Evolutionary conservation across 2,113 vertebrate species (phyloP), one percentile per base, ranked within the genome.

Genomic region (Cheirogaleus medius): DNA sequence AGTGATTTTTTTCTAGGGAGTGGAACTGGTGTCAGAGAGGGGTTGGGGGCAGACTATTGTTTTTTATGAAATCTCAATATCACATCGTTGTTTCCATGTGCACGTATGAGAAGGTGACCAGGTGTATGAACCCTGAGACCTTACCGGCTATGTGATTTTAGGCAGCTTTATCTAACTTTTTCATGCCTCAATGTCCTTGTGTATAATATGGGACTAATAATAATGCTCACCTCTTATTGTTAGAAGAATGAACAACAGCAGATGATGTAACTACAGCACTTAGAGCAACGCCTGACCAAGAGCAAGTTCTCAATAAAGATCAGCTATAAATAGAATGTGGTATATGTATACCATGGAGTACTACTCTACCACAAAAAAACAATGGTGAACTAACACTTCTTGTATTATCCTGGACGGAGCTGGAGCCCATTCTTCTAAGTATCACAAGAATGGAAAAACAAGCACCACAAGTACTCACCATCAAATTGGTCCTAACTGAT

Each of bases 31-130:
- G 9, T 34, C 52, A 64, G 15, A 82, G 32, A 89, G 7, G 1
- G 8, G 2, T n/a, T 21, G 18, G 1, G 47, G 21, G 20, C 32
- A 34, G 8, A 80, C 1, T 3, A 10, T 1, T 29, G 15, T 27
- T 52, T 58, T 94, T 63, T 11, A 73, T 42, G 71, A 95, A 71
- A 71, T 77, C 58, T 92, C 54, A 23, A 27, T 64, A 69, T 11
- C 7, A 21, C 20, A 54, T 76, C 2, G 8, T 34, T 63, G 25
- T 87, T n/a, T 39, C 29, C 7, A 15, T 49, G 44, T 11, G 56
- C 13, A 64, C 52, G 23, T 6, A 78, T 63, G 52, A 92, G 32
- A 63, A 17, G 34, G 54, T 37, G 64, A 42, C 27, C n/a, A 95
- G 1, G 5, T 21, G 23, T 8, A 1, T 56, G 47, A 81, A 81